phyloP scores from a whole-genome alignment of 2,888 invertebrate genomes.

The Silvanus unidentatus region DNA sequence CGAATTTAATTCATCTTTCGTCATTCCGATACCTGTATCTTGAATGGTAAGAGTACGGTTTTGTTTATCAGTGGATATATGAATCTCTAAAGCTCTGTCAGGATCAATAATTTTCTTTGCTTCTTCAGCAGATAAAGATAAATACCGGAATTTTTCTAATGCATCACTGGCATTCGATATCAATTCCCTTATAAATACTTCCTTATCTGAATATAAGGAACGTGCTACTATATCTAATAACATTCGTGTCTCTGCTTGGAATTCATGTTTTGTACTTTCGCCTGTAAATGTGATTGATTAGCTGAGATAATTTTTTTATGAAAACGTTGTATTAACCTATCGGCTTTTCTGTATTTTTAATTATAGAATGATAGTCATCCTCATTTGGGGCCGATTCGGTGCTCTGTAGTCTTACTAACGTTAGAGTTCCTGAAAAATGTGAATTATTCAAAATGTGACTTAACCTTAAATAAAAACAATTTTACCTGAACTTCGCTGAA shows the following conservation, averaged over 20 bases:
- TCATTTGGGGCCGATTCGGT: slow-evolving; percentile 40
- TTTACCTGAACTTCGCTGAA: slow-evolving; percentile 10
- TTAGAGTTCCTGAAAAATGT: slow-evolving; percentile 10
- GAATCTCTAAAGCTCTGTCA: slow-evolving; percentile 76
- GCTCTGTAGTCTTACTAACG: slow-evolving; percentile 17
- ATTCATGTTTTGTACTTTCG: slow-evolving; percentile 68
- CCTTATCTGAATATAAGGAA: slow-evolving; percentile 95
- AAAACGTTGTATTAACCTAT: slow-evolving; percentile 45
- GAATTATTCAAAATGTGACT: too few relatives aligned
- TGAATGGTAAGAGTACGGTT: slow-evolving; percentile 79
- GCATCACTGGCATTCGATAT: slow-evolving; percentile 98
- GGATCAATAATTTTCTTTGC: slow-evolving; percentile 48
- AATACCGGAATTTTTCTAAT: slow-evolving; percentile 85
- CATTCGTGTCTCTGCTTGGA: slow-evolving; percentile 95
- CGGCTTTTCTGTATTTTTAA: slow-evolving; percentile 56
- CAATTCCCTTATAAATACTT: slow-evolving; percentile 92
- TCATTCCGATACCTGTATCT: slow-evolving; percentile 96
- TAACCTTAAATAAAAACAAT: background rate
- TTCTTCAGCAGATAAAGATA: slow-evolving; percentile 55
- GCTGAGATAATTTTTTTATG: slow-evolving; percentile 6
- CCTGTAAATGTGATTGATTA: slow-evolving; percentile 39
- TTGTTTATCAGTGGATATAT: slow-evolving; percentile 82
- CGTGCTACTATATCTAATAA: slow-evolving; percentile 94
- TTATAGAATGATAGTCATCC: slow-evolving; percentile 54
- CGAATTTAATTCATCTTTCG: slow-evolving; percentile 80